Base-by-base conservation (phyloP, 1,140 invertebrate species). In the Drosophila nigromelanica region DNA sequence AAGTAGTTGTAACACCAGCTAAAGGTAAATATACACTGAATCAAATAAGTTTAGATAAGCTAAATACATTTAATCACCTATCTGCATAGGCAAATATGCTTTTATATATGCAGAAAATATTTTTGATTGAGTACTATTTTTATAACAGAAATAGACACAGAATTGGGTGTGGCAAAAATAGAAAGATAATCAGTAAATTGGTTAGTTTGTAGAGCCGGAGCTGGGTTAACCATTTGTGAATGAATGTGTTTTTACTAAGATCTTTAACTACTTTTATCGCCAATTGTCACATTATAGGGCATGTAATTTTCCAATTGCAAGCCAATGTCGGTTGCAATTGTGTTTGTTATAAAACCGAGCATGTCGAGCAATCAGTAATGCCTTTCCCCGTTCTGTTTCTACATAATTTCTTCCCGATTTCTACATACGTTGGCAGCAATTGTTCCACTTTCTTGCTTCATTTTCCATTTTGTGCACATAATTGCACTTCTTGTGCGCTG, bases 401-500 rank as follows among this genome's bases (percentile, higher is more conserved):
- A 4, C 27, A 3, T 30, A 15, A 18, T 7, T 51, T 30, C 10
- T 61, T 33, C 43, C 27, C 47, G 6, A n/a, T 42, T 60, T 62
- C 27, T 51, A n/a, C 64, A 60, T 27, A 37, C 51, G 21, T 59
- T 59, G 21, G 8, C n/a, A 33, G 69, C 54, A 63, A 71, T 66
- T 75, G 61, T 64, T 83, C 76, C 76, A 89, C 43, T 89, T 89
- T 55, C 83, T 89, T 83, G 71, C 76, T 77, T 76, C 76, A 87
- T 79, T 79, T 77, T 72, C 75, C 68, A 75, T 79, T 87, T 82
- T 79, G 62, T 87, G 83, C 76, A 83, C 78, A 87, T 87, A 87
- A 87, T 87, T 87, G 82, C 82, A 76, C 78, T 82, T 87, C 82
- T 87, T 87, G 75, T 86, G 81, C 76, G 66, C 62, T 64, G 61